Conservation (phyloP, 2,797 vertebrate genomes). For the Sebastes minor region DNA sequence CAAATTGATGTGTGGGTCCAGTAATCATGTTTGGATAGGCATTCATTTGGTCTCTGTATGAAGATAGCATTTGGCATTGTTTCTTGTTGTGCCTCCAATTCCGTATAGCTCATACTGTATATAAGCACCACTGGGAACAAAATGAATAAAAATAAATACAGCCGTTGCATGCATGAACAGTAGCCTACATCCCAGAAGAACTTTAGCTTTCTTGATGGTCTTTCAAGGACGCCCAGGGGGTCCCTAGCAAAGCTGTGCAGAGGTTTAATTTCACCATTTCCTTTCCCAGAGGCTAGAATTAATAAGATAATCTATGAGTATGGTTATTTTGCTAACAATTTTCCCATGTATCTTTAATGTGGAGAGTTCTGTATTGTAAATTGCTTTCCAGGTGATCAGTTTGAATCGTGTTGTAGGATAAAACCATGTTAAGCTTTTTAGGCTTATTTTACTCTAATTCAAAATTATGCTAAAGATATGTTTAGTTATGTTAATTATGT, state of each 20-base stretch:
- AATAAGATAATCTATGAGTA: background rate
- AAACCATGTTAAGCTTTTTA: background rate
- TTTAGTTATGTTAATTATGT: background rate
- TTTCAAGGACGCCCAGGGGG: background rate
- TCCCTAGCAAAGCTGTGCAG: background rate
- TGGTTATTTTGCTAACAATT: background rate
- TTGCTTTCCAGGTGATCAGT: background rate
- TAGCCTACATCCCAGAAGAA: background rate
- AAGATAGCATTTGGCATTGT: background rate
- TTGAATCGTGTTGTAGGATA: background rate
- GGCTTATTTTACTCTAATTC: background rate
- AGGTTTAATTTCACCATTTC: background rate
- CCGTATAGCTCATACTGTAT: background rate
- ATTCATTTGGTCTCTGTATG: conserved; percentile 22
- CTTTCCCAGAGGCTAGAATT: background rate
- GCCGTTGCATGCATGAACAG: background rate
- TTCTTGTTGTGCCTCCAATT: conserved; percentile 19
- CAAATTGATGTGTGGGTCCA: conserved; percentile 24
- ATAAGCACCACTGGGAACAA: background rate
- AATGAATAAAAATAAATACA: background rate
- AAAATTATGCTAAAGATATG: background rate
- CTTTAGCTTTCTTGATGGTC: background rate
- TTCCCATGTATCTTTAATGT: background rate
- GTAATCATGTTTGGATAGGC: conserved; percentile 37
- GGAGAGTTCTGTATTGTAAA: background rate